A percentile compares a stretch with the other conserved stretches of the same genome.
Conservation (phyloP, 2,113 vertebrate species). For the Calidris pygmaea region DNA sequence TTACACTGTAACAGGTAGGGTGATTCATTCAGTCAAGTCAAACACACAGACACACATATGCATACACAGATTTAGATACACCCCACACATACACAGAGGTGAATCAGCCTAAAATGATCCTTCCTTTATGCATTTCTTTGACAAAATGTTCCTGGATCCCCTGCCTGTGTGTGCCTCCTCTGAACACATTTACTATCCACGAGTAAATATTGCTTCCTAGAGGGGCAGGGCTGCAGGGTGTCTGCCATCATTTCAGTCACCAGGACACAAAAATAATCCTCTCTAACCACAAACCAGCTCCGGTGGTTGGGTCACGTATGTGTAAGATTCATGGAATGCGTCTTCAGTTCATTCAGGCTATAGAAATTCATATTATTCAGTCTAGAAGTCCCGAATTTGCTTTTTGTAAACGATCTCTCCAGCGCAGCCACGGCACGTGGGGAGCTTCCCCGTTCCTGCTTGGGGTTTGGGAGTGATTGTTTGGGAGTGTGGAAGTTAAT, state of each 20-base stretch:
- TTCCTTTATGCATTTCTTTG: background rate
- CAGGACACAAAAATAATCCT: background rate
- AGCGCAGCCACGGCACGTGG: accelerated
- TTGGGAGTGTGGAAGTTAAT: too few species aligned
- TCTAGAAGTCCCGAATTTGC: background rate
- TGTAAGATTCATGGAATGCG: background rate
- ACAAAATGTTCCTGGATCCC: background rate
- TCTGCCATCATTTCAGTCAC: background rate
- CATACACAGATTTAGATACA: background rate
- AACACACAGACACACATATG: slow-evolving; percentile 16
- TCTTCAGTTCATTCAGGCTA: background rate
- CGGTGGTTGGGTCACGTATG: background rate
- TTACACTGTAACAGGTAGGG: slow-evolving; percentile 70
- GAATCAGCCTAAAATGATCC: background rate
- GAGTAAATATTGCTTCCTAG: background rate
- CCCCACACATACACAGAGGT: background rate
- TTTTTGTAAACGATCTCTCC: background rate
- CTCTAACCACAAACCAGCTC: background rate
- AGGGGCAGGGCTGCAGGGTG: background rate
- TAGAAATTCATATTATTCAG: background rate
- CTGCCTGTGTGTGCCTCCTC: background rate
- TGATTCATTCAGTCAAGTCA: slow-evolving; percentile 63
- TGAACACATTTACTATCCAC: background rate
- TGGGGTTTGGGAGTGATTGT: background rate
- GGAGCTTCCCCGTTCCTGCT: background rate